Evolutionary conservation across 2,797 vertebrate genomes (phyloP).

Genomic region (Ctenochaetus hawaiiensis): DNA sequence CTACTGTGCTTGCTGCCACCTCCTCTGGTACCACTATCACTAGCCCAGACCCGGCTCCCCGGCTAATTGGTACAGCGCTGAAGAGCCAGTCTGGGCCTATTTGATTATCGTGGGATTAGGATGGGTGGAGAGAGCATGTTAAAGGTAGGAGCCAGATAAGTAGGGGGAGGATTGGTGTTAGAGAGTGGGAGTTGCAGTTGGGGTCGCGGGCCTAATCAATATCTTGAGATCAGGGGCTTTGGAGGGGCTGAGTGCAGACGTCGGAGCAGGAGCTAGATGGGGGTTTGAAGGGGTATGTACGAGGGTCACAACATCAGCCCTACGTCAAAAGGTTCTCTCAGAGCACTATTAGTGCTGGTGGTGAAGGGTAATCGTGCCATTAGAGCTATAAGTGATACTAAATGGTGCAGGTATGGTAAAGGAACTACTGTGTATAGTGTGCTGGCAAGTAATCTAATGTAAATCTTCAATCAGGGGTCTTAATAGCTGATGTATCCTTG

Average conservation of each 20-base stretch:
- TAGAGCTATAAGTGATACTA: conserved; percentile 82
- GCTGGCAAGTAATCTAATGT: conserved; percentile 74
- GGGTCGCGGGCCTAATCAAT: conserved; percentile 77
- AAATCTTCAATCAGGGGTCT: conserved; percentile 73
- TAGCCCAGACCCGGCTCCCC: conserved; percentile 51
- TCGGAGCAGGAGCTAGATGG: conserved; percentile 56
- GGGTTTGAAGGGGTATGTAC: conserved; percentile 68
- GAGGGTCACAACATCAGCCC: conserved; percentile 76
- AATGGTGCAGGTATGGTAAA: conserved; percentile 79
- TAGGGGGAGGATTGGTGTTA: conserved; percentile 54
- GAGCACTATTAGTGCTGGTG: conserved; percentile 78
- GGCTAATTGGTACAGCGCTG: conserved; percentile 82
- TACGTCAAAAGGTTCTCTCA: conserved; percentile 76
- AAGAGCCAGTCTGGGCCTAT: conserved; percentile 78
- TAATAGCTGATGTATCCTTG: conserved; percentile 81
- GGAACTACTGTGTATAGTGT: conserved; percentile 67
- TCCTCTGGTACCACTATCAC: conserved; percentile 72
- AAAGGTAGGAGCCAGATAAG: conserved; percentile 60
- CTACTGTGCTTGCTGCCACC: conserved; percentile 65
- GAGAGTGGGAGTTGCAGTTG: conserved; percentile 62
- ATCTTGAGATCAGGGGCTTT: conserved; percentile 67
- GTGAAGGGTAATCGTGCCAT: conserved; percentile 85
- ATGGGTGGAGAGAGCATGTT: conserved; percentile 60
- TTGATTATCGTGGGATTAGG: conserved; percentile 79
- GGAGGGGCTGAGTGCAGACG: conserved; percentile 65